Evolutionary conservation across 1,140 invertebrate species (phyloP).

Genomic region (Meteorus sp.): DNA sequence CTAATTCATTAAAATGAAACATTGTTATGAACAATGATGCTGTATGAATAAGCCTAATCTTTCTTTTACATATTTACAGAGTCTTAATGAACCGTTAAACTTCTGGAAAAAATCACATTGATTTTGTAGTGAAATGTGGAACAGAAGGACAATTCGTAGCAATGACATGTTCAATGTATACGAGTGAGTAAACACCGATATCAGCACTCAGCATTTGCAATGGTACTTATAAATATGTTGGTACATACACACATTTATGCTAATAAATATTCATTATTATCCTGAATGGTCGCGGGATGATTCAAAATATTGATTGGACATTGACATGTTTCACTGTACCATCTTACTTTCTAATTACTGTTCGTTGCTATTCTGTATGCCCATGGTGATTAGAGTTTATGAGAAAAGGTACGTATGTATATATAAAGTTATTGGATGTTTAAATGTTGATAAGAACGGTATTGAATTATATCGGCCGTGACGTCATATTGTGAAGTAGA

Average conservation of each 20-base stretch:
- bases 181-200: background rate
- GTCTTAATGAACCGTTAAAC: background rate
- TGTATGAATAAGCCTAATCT: slow-evolving; percentile 5
- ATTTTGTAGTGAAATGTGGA: background rate
- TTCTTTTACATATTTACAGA: slow-evolving; percentile 5
- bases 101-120: background rate
- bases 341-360: slow-evolving; percentile 19
- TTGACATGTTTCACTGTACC: slow-evolving; percentile 26
- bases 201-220: slow-evolving; percentile 8
- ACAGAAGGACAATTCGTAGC: no score
- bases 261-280: slow-evolving; percentile 40
- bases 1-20: background rate
- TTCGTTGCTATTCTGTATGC: slow-evolving; percentile 28
- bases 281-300: slow-evolving; percentile 26
- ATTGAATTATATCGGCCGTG: no score
- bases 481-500: no score
- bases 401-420: background rate
- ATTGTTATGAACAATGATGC: background rate
- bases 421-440: background rate
- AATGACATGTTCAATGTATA: slow-evolving; percentile 28
- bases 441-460: no score
- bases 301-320: slow-evolving; percentile 38
- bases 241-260: slow-evolving; percentile 35
- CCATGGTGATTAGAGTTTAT: slow-evolving; percentile 10
- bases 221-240: slow-evolving; percentile 12